Base-by-base conservation (phyloP, 1,140 invertebrate species). In the Halictus rubicundus region DNA sequence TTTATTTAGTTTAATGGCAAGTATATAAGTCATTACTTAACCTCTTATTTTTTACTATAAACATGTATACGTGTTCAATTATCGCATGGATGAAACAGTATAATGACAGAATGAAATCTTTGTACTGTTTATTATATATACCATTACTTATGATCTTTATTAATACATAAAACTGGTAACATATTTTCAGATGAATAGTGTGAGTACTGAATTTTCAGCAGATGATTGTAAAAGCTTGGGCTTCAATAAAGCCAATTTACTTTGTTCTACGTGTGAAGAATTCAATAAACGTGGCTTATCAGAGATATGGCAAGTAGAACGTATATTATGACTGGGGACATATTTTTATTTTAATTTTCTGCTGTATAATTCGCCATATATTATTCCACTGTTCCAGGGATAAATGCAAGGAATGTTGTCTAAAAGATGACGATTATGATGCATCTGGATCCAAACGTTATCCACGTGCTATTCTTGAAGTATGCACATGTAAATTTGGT, bases 401-500 rank as follows among this genome's bases (percentile, higher is more conserved):
- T 57, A 95, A 95, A 70, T 98, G 98, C 89, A 94, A 95, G 71
- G 94, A 96, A 92, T 97, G 96, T 90, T 96, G 96, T 88, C 89
- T 95, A 8, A 93, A 94, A 88, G 94, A 94, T 95, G 96, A 94
- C 72, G 95, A 96, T 80, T 95, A 96, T 69, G 94, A 94, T 76
- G 91, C 93, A 37, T 92, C 93, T 21, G 93, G 94, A 46, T 94
- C 96, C 59, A 96, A 96, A 88, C 95, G 95, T 64, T 98, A 97
- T 92, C 96, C 97, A 16, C 96, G 96, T 92, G 98, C 98, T 21
- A 95, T 97, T 65, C 92, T 99, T 39, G 97, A 98, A 95, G 97
- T 99, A 0, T 99, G 98, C 90, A 98, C 97, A 80, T 99, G 98
- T 92, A 99, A 99, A 94, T 98, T 98, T 94, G 97, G 97, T 78